phyloP scores from a whole-genome alignment of 53 echinoderm and acorn worm species.

The Pentamera pediparva region DNA sequence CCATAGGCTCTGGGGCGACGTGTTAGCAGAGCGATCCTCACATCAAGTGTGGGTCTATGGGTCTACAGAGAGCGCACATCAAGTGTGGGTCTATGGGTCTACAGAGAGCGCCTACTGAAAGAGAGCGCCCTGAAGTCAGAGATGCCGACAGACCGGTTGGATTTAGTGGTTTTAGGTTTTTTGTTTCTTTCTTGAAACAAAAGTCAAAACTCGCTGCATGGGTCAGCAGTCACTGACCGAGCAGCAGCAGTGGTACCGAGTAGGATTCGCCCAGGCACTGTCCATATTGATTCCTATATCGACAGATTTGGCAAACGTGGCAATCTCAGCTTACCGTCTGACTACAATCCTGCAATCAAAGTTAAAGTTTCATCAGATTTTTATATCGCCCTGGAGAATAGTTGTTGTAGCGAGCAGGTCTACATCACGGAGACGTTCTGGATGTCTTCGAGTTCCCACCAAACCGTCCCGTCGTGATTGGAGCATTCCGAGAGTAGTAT shows the following conservation, averaged over 20 bases:
- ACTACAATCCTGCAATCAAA: neutral
- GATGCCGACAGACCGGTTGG: neutral
- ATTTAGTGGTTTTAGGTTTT: neutral
- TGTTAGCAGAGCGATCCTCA: neutral
- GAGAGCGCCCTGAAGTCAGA: neutral
- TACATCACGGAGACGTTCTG: constrained; percentile 4
- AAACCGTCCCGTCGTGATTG: neutral
- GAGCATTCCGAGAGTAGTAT: neutral
- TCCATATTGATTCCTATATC: neutral
- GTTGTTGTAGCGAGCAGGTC: constrained; percentile 7
- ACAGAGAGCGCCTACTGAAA: too few relatives aligned
- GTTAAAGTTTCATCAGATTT: neutral
- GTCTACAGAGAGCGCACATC: neutral
- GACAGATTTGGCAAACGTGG: constrained; percentile 1
- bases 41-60: constrained; percentile 16
- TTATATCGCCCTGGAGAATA: constrained; percentile 10
- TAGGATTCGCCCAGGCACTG: neutral
- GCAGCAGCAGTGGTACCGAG: neutral
- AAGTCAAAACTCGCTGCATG: neutral
- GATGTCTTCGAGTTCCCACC: neutral
- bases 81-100: too few relatives aligned
- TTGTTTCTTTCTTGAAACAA: neutral
- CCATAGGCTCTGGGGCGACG: neutral
- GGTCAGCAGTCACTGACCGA: constrained; percentile 16
- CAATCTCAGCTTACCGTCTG: neutral